Percentiles rank a stretch among this genome's conserved stretches.
These are phyloP conservation scores for Stegastes partitus DNA, from an alignment of 2,113 vertebrate genomes.

Conservation along the genomic window DNA sequence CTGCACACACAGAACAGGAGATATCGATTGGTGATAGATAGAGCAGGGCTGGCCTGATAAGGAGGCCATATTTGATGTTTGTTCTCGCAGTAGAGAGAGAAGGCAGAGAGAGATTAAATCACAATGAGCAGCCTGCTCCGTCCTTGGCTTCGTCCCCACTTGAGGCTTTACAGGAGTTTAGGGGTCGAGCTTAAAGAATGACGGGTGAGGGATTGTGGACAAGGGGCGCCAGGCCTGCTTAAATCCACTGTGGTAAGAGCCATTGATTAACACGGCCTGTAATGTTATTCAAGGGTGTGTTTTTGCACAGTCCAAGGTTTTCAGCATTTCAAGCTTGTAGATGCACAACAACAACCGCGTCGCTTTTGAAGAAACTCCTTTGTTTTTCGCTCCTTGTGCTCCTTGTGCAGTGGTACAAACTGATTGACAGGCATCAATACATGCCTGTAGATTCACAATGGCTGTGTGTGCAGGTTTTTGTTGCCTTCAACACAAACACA, in stretches of 20 bases:
- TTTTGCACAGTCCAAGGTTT: slow-evolving; percentile 50
- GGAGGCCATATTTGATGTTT: slow-evolving; percentile 83
- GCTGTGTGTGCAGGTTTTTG: slow-evolving; percentile 6
- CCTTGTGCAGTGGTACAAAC: slow-evolving; percentile 10
- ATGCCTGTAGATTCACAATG: slow-evolving; percentile 38
- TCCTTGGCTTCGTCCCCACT: slow-evolving; percentile 79
- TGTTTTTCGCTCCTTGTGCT: slow-evolving; percentile 24
- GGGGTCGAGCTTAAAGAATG: slow-evolving; percentile 74
- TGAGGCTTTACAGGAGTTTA: slow-evolving; percentile 73
- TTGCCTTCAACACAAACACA: not conserved
- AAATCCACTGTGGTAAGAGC: slow-evolving; percentile 69
- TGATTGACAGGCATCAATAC: slow-evolving; percentile 64
- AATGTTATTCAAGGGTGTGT: slow-evolving; percentile 63
- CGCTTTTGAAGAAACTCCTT: slow-evolving; percentile 18
- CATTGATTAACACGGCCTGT: slow-evolving; percentile 72
- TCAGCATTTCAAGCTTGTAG: slow-evolving; percentile 31
- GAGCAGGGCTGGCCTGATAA: slow-evolving; percentile 75
- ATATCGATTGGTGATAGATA: slow-evolving; percentile 81
- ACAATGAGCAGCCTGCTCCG: slow-evolving; percentile 75
- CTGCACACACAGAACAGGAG: slow-evolving; percentile 52
- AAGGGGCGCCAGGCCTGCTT: slow-evolving; percentile 59
- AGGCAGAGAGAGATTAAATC: slow-evolving; percentile 78
- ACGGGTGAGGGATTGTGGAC: slow-evolving; percentile 72
- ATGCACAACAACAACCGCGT: slow-evolving; percentile 29
- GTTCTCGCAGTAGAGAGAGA: slow-evolving; percentile 65